Evolutionary conservation across 2,113 vertebrate species (phyloP), one percentile per base, ranked within the genome.

Genomic region (Microcebus griseorufus): DNA sequence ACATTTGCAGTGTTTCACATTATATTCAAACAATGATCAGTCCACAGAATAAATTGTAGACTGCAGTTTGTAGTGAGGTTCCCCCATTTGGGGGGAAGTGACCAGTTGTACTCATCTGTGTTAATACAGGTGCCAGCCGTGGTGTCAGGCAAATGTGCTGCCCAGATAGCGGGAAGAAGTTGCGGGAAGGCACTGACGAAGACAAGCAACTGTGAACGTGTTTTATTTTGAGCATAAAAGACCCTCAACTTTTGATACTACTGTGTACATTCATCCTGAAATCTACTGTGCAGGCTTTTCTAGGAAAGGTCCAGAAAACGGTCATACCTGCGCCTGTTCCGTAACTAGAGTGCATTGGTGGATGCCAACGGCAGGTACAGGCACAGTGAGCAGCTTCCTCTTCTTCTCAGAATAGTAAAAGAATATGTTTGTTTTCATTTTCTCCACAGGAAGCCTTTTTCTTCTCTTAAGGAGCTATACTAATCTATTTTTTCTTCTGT

Each of bases 21-120:
- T 84, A 20, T 29, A 11, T 62, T 67, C 1, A 5, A 70, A 51
- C 76, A 67, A 22, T 32, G 45, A 32, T 51, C 65, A 32, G 88
- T 81, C 65, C 88, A 73, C 70, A 58, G 17, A 76, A 93, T 60
- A 69, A 53, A 64, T 25, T 60, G 53, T 27, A n/a, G 62, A 62
- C 95, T 67, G 27, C 37, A 48, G 80, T 90, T 76, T 73, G 75
- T 75, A 53, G 20, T 32, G 6, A 78, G 29, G 62, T 48, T n/a
- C 58, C 55, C 80, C 16, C 37, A 23, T 16, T 55, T 60, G 23
- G 32, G 70, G 17, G 25, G 42, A 12, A 53, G 76, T 51, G 85
- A 95, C 88, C 93, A 65, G 37, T 76, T 60, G 94, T 85, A n/a
- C 93, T 88, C 91, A 45, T 87, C 92, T 51, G 72, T 10, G 34